Conservation (phyloP, 2,113 vertebrate species). For the Mormyrus iriodes region DNA sequence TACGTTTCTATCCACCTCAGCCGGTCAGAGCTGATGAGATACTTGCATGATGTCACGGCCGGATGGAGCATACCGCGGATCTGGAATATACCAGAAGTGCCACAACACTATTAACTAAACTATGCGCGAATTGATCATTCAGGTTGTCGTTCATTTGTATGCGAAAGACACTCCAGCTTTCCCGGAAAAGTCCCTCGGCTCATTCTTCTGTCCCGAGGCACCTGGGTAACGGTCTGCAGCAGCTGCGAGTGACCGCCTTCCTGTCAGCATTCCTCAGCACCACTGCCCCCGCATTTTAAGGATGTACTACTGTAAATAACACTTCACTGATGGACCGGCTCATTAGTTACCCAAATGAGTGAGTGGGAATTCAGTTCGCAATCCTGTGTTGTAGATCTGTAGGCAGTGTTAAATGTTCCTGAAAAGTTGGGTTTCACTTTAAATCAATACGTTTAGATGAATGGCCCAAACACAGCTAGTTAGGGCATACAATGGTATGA, state of each 20-base stretch:
- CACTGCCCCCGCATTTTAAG: neutral
- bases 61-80: slow-evolving; percentile 50
- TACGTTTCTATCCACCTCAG: slow-evolving; percentile 47
- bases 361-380: neutral
- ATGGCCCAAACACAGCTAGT: neutral
- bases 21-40: slow-evolving; percentile 64
- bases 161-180: neutral
- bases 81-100: slow-evolving; percentile 66
- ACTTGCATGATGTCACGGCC: slow-evolving; percentile 48
- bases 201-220: neutral
- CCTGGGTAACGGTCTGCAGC: neutral
- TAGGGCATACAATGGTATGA: neutral
- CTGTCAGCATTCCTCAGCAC: neutral
- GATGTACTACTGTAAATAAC: neutral
- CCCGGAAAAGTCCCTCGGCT: neutral
- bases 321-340: neutral
- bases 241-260: neutral
- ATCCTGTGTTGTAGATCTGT: neutral
- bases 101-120: slow-evolving; percentile 20
- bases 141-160: neutral
- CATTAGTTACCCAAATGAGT: neutral
- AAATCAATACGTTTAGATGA: neutral
- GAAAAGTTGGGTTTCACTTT: neutral
- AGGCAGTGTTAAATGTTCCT: neutral
- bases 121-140: neutral